Base-by-base conservation (phyloP, 2,888 invertebrate genomes). In the Schizaphis graminum region DNA sequence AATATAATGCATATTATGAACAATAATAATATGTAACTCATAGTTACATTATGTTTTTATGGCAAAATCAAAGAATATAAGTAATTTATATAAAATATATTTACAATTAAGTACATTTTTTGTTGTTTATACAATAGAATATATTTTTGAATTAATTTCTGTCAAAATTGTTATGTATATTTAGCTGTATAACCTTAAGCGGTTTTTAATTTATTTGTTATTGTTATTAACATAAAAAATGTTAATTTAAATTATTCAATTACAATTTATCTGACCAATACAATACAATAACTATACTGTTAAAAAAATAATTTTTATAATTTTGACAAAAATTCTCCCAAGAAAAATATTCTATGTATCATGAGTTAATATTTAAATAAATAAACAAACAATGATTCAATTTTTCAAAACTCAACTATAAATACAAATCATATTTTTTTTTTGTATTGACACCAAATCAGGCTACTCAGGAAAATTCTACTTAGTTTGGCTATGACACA, bases 41-140 rank as follows among this genome's bases (percentile, higher is more conserved):
- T 56, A 91, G 1, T 24, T 11, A 49, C 11, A 41, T 35, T 24
- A 61, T 35, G 26, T 57, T 84, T 84, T 21, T 41, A 61, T 84
- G 28, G 41, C n/a, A 16, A 91, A 53, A 86, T 86, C 47, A 87
- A 47, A 86, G 11, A 24, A 57, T 91, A 41, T 3, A 44, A 3
- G 41, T 44, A 84, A 53, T 84, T 56, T 1, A 44, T 44, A 89
- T 16, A 90, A 28, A 24, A 67, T 67, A 67, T 85, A 56, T 92
- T 61, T 86, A 91, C n/a, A 92, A 57, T 86, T 92, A 87, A 92
- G 87, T 92, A 92, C 92, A 87, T 35, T 49, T 87, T 61, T 47
- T 67, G 16, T 67, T 67, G 67, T 67, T 67, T 67, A 67, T 67
- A 67, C n/a, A 67, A 21, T 67, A 67, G n/a, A 67, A 67, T 35